phyloP scores from a whole-genome alignment of 2,113 vertebrate species.

The Capreolus pygargus region DNA sequence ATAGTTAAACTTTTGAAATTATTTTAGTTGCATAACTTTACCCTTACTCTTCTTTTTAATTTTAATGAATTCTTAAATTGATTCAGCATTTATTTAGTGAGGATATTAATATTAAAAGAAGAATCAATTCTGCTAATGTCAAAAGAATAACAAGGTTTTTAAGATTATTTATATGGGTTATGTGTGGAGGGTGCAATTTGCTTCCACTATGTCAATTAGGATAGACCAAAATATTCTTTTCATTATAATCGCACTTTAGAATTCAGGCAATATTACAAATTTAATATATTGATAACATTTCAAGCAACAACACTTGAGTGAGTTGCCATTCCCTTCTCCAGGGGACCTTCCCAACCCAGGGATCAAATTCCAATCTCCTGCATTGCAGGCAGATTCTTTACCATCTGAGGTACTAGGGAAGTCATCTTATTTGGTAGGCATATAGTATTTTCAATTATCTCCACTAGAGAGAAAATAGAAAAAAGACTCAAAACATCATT shows the following conservation, averaged over 20 bases:
- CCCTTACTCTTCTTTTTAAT: background rate
- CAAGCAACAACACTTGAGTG: background rate
- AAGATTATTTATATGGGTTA: background rate
- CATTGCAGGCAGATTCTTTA: background rate
- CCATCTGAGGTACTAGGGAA: background rate
- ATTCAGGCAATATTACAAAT: background rate
- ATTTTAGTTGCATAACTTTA: background rate
- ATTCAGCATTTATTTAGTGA: background rate
- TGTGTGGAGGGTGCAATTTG: background rate
- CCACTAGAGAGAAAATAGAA: background rate
- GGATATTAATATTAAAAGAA: constrained; percentile 11
- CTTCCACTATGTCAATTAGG: background rate
- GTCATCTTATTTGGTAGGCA: background rate
- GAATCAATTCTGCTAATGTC: background rate
- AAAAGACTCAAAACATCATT: background rate
- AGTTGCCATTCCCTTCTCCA: background rate
- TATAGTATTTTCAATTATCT: background rate
- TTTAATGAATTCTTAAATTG: background rate
- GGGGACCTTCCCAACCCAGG: background rate
- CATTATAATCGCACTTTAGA: background rate
- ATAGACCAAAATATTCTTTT: background rate
- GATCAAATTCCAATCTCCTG: background rate
- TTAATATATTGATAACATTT: background rate
- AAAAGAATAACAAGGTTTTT: background rate
- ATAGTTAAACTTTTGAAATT: background rate